Evolutionary conservation across 2,797 vertebrate species (phyloP), one percentile per base, ranked within the genome.

Genomic region (Enteromius treurensis): DNA sequence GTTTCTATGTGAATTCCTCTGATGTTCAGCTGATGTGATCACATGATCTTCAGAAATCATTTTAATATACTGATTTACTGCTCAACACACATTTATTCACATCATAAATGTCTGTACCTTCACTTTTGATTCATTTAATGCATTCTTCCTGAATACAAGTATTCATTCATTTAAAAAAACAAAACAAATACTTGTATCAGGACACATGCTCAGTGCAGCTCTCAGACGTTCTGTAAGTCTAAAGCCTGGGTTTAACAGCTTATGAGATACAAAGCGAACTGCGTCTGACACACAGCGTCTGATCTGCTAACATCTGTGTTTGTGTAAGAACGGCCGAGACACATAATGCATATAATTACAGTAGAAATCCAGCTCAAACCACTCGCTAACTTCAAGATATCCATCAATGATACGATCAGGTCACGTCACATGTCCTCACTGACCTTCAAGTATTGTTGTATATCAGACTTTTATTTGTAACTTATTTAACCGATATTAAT

Each of bases 281-380:
- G 19, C 17, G n/a, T 58, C 34, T 77, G n/a, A 77, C 34, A 19
- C 11, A 79, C 32, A 37, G 3, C 1, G 8, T 53, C 49, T 70
- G 74, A 29, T n/a, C 32, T 67, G 7, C 5, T 23, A 13, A 45
- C 37, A 40, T 67, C 23, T 73, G 58, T 68, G 51, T 37, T 19
- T 79, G 23, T 84, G 42, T 45, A 23, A 49, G 42, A 34, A 47
- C 64, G 60, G 70, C n/a, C 26, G 21, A 80, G 80, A 85, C 80
- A 7, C 83, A 81, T 83, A 85, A 85, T 86, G 65, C 78, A 80
- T 67, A 45, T 67, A 49, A 84, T 80, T 17, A 80, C 71, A 76
- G 55, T 11, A 37, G 64, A 29, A 32, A 13, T 6, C 51, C 29
- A 23, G 26, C 14, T 14, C 29, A 5, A 8, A 9, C 55, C 55